phyloP scores from a whole-genome alignment of 2,797 vertebrate species.

The Lacerta agilis region DNA sequence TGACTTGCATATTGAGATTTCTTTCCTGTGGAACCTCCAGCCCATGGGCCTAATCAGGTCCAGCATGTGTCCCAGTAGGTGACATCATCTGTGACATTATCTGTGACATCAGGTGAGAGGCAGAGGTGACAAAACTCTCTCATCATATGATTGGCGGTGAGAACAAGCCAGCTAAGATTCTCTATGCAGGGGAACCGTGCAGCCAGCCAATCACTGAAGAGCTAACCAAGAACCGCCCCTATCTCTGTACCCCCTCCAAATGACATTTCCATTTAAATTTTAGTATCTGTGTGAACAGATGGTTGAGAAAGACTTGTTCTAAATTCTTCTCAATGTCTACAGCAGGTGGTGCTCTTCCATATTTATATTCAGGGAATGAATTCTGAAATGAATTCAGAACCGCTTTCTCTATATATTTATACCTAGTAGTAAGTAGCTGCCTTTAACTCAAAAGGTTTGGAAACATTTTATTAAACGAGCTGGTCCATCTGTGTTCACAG shows the following conservation, averaged over 20 bases:
- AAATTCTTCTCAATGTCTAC: not conserved
- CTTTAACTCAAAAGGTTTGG: not conserved
- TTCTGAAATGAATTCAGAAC: not conserved
- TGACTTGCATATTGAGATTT: not conserved
- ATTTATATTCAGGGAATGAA: not conserved
- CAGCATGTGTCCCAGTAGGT: too few relatives aligned
- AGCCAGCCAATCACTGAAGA: too few relatives aligned
- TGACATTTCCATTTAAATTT: not conserved
- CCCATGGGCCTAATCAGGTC: too few relatives aligned
- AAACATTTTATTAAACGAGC: not conserved
- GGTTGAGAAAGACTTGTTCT: not conserved
- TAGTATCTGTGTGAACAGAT: not conserved
- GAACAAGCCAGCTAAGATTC: too few relatives aligned
- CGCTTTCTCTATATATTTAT: not conserved
- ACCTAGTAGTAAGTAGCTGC: not conserved
- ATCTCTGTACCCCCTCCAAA: not conserved
- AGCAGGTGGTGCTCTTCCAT: constrained; percentile 31
- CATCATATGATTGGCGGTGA: too few relatives aligned
- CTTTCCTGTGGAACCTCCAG: not conserved
- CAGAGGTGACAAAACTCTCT: too few relatives aligned
- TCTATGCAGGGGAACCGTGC: too few relatives aligned
- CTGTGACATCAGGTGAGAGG: too few relatives aligned
- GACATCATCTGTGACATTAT: too few relatives aligned
- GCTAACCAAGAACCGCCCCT: not conserved
- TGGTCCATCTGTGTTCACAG: not conserved